Evolutionary conservation across 2,888 invertebrate species (phyloP).

Genomic region (Drosophila recens): DNA sequence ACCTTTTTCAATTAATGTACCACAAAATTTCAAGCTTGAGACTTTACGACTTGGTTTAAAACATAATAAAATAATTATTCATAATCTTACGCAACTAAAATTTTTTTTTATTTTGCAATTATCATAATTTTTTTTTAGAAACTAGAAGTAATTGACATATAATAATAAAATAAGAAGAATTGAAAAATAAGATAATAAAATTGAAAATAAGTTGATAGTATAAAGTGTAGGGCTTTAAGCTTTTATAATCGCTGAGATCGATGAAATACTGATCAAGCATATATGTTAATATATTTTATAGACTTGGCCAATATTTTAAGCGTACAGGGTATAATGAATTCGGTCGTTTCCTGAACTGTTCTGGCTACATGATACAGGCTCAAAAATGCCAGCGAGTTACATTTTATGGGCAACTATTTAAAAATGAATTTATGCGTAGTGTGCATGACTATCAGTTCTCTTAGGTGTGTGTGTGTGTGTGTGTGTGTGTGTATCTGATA

Average conservation of each 20-base stretch:
- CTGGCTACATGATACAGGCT: conserved; percentile 4
- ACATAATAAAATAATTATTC: too few relatives aligned
- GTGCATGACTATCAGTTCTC: not conserved
- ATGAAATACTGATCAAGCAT: not conserved
- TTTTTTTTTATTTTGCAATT: too few relatives aligned
- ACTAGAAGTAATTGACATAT: too few relatives aligned
- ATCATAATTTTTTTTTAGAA: too few relatives aligned
- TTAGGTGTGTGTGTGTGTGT: not conserved
- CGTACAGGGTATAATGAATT: conserved; percentile 1
- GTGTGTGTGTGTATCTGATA: not conserved
- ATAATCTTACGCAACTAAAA: too few relatives aligned
- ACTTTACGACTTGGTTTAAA: too few relatives aligned
- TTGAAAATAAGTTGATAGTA: too few relatives aligned
- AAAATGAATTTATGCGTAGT: conserved; percentile 58
- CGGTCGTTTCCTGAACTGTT: not conserved
- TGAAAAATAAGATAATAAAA: too few relatives aligned
- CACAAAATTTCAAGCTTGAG: too few relatives aligned
- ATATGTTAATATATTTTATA: not conserved
- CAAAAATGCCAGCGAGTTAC: conserved; percentile 12
- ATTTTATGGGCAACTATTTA: conserved; percentile 56
- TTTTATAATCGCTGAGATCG: too few relatives aligned
- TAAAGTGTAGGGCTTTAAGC: too few relatives aligned
- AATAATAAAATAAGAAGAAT: too few relatives aligned
- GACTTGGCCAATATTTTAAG: not conserved
- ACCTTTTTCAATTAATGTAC: not conserved